Base-by-base conservation (phyloP, 2,113 vertebrate genomes). In the Pluvialis apricaria region DNA sequence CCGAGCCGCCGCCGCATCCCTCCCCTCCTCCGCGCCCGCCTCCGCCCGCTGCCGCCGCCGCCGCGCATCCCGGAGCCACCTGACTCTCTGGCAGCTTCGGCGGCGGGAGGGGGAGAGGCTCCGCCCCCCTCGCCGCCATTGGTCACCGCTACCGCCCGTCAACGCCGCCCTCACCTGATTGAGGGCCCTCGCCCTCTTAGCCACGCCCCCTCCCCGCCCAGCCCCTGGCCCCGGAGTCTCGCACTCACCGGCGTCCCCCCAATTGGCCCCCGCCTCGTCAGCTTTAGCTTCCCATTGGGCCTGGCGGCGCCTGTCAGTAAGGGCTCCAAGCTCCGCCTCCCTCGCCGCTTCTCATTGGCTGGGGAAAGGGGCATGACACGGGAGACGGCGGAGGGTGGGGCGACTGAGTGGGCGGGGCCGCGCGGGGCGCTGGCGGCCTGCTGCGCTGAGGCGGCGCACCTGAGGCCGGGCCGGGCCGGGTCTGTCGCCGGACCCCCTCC, bases 41-140 rank as follows among this genome's bases (percentile, higher is more conserved):
- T 82, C 77, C 73, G 45, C 47, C 91, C 31, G 65, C 47, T 15
- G 47, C 68, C 21, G 38, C 47, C 21, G 47, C 68, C 25, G 38
- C 94, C 52, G 61, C 85, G 51, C 97, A 95, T 97, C 97, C 96
- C 96, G 90, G 68, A 94, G 93, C 94, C 96, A 96, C 97, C 97
- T 96, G 97, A 96, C 95, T 94, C 94, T 95, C 96, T 88, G 88
- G 96, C 95, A 92, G 93, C 92, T 94, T 96, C 96, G 90, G 93
- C 89, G 71, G 73, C 38, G n/a, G 78, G 69, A 83, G 94, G 94
- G 58, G 62, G 66, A 8, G 15, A 20, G 15, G 34, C 72, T 15
- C 89, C 90, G 49, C 61, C 82, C 11, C 12, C 54, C 38, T 25
- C 18, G 0, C 2, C 29, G 8, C 68, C 29, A 91, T 94, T 97